These are phyloP conservation scores for Metopolophium dirhodum DNA, from an alignment of 1,140 invertebrate genomes.

Conservation along the genomic window DNA sequence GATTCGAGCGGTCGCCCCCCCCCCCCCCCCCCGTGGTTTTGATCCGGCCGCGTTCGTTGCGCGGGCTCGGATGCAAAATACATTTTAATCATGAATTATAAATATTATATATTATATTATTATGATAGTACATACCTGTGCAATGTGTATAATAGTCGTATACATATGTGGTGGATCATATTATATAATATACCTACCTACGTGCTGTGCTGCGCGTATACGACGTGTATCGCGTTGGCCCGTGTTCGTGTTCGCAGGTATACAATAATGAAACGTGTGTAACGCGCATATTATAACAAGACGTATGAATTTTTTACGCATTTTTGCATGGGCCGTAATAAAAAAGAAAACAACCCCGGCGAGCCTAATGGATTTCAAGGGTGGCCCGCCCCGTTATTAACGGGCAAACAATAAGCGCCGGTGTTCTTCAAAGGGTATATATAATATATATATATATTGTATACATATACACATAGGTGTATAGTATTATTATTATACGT, in stretches of 20 bases:
- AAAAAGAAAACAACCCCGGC: slow-evolving; percentile 37
- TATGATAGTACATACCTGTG: background rate
- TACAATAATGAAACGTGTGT: too few species aligned
- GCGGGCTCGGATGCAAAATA: background rate
- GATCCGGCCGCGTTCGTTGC: background rate
- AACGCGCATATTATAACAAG: background rate
- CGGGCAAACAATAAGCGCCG: slow-evolving; percentile 49
- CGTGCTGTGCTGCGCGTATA: background rate
- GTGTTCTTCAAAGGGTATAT: slow-evolving; percentile 48
- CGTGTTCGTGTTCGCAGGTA: background rate
- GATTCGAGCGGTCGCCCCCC: background rate
- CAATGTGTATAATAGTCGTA: too few species aligned
- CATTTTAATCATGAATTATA: background rate
- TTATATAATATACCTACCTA: background rate
- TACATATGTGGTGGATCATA: background rate
- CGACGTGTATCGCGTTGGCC: background rate
- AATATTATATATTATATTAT: too few species aligned
- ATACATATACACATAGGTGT: background rate
- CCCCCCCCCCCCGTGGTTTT: background rate
- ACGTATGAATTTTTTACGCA: slow-evolving; percentile 34
- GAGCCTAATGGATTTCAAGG: slow-evolving; percentile 54
- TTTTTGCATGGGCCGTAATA: background rate
- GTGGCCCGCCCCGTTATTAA: slow-evolving; percentile 54
- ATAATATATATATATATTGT: too few species aligned
- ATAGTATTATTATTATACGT: slow-evolving; percentile 22